Base-by-base conservation (phyloP, 2,888 invertebrate species). In the Aleiodes leptofemur region DNA sequence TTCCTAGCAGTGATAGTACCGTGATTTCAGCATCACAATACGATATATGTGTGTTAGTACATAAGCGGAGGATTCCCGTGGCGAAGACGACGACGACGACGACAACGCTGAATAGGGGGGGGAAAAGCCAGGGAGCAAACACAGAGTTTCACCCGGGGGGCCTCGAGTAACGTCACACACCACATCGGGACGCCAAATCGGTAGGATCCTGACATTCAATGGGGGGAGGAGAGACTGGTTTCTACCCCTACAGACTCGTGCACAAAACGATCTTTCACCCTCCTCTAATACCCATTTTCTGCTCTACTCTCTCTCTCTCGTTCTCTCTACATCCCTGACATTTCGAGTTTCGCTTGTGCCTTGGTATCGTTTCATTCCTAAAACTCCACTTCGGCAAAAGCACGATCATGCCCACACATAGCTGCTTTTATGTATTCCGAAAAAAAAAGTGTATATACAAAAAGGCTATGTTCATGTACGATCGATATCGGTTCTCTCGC, bases 151-250 rank as follows among this genome's bases (percentile, higher is more conserved):
- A 31, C 61, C 61, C 61, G 61, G 38, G 76, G 74, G 75, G 80
- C 79, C 80, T 81, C 80, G 81, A 80, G 83, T 81, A 78, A 23
- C 81, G 81, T 77, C 79, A 80, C 81, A 79, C 81, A 79, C 81
- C 56, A 29, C 57, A 38, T 71, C 71, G 57, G 56, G 61, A 69
- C 53, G 70, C 69, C 31, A 61, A 70, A 69, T 57, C 64, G 64
- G 16, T 64, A 53, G 55, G 64, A 55, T 73, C 56, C 56, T 31
- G 16, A 73, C 43, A 29, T 73, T 9, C 61, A 53, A 13, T 43
- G 16, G 9, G 34, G 14, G 38, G 56, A 23, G 23, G 23, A 23
- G 31, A 16, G 51, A 14, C 34, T 71, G 29, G 29, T 23, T 48
- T 31, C 3, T 16, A 29, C 66, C 29, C 66, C 31, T 23, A 13